Evolutionary conservation across 2,797 vertebrate genomes (phyloP).

Genomic region (Dromococcyx pavoninus): DNA sequence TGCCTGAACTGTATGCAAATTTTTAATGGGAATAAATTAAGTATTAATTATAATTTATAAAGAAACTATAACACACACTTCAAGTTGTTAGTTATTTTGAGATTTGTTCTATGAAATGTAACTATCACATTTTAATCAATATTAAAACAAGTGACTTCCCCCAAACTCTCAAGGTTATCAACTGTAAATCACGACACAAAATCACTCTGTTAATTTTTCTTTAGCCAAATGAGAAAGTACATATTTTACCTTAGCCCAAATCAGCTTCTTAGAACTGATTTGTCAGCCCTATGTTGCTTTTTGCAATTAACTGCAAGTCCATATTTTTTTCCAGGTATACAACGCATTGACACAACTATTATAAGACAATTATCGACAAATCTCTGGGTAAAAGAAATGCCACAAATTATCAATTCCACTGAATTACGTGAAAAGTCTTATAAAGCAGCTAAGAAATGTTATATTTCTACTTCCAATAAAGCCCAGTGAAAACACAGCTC

Average conservation of each 20-base stretch:
- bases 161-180: neutral
- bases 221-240: neutral
- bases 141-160: neutral
- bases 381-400: neutral
- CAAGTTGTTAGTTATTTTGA: neutral
- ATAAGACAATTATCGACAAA: neutral
- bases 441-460: neutral
- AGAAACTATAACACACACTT: neutral
- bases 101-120: neutral
- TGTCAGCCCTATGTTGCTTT: neutral
- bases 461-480: neutral
- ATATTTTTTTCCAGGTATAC: neutral
- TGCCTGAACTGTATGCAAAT: neutral
- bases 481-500: neutral
- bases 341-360: neutral
- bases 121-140: neutral
- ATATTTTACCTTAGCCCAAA: neutral
- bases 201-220: neutral
- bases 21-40: neutral
- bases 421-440: neutral
- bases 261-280: neutral
- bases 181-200: neutral
- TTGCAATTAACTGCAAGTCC: neutral
- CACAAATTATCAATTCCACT: neutral
- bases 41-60: constrained; percentile 25